Evolutionary conservation across 2,888 invertebrate species (phyloP).

Genomic region (Folsomia candida): DNA sequence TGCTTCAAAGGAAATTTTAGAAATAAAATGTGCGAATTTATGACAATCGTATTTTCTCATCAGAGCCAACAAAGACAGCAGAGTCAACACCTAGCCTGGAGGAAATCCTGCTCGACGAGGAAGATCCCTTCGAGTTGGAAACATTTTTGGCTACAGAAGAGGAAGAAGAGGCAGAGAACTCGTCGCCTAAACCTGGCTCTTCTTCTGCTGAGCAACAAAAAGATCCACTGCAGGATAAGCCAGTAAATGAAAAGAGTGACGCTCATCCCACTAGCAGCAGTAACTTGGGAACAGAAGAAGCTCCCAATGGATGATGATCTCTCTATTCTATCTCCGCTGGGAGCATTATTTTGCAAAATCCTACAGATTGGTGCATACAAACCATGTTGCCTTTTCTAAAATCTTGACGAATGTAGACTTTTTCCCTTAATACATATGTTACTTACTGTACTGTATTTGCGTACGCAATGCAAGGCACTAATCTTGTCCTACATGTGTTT

Average conservation of each 20-base stretch:
- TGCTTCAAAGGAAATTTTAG: neutral
- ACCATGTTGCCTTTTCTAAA: no score
- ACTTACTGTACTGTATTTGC: no score
- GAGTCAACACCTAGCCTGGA: constrained; percentile 60
- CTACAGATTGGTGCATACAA: no score
- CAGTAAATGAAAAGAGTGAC: neutral
- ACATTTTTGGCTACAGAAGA: constrained; percentile 58
- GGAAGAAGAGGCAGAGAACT: neutral
- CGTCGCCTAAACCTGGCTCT: no score
- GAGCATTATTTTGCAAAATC: no score
- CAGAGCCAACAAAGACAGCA: constrained; percentile 26
- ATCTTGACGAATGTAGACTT: no score
- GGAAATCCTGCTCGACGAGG: constrained; percentile 61
- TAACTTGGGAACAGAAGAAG: no score
- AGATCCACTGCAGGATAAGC: neutral
- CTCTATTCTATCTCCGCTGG: no score
- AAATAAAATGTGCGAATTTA: neutral
- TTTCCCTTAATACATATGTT: no score
- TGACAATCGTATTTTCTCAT: neutral
- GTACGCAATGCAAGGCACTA: no score
- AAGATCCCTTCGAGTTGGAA: constrained; percentile 64
- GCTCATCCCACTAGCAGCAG: neutral
- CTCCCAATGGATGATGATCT: no score
- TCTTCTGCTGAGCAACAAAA: neutral
- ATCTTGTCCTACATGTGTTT: no score